Percentiles rank a stretch among this genome's conserved stretches.
These are phyloP conservation scores for Labeo catla DNA, from an alignment of 2,113 vertebrate genomes.

Conservation along the genomic window DNA sequence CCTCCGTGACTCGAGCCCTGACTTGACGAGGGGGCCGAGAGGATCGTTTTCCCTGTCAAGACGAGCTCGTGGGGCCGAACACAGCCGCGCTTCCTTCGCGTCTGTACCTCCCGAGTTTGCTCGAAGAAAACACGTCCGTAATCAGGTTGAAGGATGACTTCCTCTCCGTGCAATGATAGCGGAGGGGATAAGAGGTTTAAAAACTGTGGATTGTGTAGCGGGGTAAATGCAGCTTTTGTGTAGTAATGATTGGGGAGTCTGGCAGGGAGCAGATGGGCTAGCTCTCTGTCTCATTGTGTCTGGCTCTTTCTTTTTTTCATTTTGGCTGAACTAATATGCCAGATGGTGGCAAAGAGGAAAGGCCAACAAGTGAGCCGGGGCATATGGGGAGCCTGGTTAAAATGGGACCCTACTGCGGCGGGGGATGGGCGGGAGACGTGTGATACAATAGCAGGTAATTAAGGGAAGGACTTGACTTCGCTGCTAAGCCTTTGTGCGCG, in stretches of 20 bases:
- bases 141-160: slow-evolving; percentile 33
- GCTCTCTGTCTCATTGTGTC: slow-evolving; percentile 80
- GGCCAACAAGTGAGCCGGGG: slow-evolving; percentile 93
- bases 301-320: slow-evolving; percentile 77
- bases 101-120: background rate
- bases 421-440: slow-evolving; percentile 78
- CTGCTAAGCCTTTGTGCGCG: slow-evolving; percentile 58
- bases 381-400: slow-evolving; percentile 99
- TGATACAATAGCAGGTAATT: slow-evolving; percentile 81
- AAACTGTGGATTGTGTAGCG: slow-evolving; percentile 82
- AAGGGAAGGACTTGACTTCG: slow-evolving; percentile 79
- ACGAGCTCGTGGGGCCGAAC: background rate
- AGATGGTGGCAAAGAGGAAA: slow-evolving; percentile 93
- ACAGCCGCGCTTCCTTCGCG: background rate
- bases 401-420: slow-evolving; percentile 90
- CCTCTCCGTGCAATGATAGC: slow-evolving; percentile 68
- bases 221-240: slow-evolving; percentile 93
- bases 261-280: slow-evolving; percentile 89
- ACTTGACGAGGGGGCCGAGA: slow-evolving; percentile 15
- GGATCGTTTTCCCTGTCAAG: slow-evolving; percentile 63
- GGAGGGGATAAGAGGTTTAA: slow-evolving; percentile 89
- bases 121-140: background rate
- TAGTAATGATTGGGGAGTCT: slow-evolving; percentile 83
- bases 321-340: slow-evolving; percentile 91
- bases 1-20: background rate